Evolutionary conservation across 2,888 invertebrate species (phyloP).

Genomic region (Auanema sp.): DNA sequence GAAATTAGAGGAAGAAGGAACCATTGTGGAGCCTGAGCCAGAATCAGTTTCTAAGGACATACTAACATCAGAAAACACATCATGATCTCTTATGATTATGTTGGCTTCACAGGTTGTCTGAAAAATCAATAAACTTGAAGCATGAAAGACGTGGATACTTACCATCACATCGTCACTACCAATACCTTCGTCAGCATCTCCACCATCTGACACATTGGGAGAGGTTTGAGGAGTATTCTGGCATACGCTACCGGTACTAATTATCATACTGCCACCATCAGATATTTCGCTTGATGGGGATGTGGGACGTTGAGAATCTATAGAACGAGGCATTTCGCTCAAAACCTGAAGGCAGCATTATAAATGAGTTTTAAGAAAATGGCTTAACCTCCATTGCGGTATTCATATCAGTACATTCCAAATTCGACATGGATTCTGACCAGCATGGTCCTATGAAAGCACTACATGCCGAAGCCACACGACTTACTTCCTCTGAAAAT

Average conservation of each 20-base stretch:
- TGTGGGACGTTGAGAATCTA: too few relatives aligned
- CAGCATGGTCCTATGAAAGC: conserved; percentile 29
- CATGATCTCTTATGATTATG: too few relatives aligned
- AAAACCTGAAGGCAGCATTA: too few relatives aligned
- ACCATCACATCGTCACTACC: too few relatives aligned
- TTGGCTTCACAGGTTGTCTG: too few relatives aligned
- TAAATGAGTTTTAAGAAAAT: too few relatives aligned
- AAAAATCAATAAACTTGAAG: too few relatives aligned
- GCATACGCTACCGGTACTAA: conserved; percentile 25
- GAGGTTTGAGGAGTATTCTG: conserved; percentile 44
- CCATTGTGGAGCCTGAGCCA: conserved; percentile 4
- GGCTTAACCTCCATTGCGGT: too few relatives aligned
- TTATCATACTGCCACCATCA: conserved; percentile 4
- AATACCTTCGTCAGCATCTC: conserved; percentile 15
- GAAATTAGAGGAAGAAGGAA: conserved; percentile 3
- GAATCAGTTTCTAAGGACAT: conserved; percentile 1
- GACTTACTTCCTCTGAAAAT: conserved; percentile 28
- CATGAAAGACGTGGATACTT: too few relatives aligned
- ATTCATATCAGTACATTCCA: neutral
- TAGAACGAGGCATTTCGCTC: too few relatives aligned
- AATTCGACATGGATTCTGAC: conserved; percentile 19
- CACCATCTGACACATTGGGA: conserved; percentile 39
- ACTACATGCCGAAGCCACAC: conserved; percentile 15
- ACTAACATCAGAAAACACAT: too few relatives aligned
- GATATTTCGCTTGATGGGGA: too few relatives aligned